Base-by-base conservation (phyloP, 30 jellyfish, hydroid and myxozoan species). In the Morbakka virulenta region DNA sequence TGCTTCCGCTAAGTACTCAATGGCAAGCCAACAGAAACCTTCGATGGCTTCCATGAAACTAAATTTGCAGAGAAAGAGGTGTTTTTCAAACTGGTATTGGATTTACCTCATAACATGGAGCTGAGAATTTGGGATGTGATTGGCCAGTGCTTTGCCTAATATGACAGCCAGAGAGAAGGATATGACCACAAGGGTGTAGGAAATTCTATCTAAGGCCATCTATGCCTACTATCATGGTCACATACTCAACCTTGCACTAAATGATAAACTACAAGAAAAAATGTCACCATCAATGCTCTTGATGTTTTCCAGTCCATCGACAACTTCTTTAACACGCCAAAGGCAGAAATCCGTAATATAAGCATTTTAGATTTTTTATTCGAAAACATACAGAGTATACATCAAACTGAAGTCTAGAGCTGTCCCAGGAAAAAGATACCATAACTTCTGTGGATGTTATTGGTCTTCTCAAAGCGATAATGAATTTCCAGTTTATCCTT, bases 81-180 rank as follows among this genome's bases (percentile, higher is more conserved):
- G 2, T 72, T 72, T 57, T 72, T 48, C 36, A 64, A 72, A 64
- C n/a, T n/a, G n/a, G n/a, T n/a, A n/a, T n/a, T n/a, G n/a, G n/a
- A n/a, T n/a, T n/a, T n/a, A n/a, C n/a, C 84, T 72, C 36, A 75
- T 50, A 72, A 51, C 13, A 48, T 72, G 57, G 20, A 49, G 66
- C 26, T 72, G 29, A 25, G 57, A 4, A 61, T 72, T 53, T 25
- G 53, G 27, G 79, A 72, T 57, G 36, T 72, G 31, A 51, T 72
- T 72, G 84, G 66, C 31, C 62, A 72, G 27, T 72, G 84, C 52
- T 72, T 72, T 53, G 84, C 49, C 81, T 65, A 53, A 53, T n/a
- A 53, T 53, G 69, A 53, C 11, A 53, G 69, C 31, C 3, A 3
- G 21, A 3, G 61, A 65, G 71, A 69, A 69, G 47, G 81, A 70